Conservation (phyloP, 2,888 invertebrate species). For the Cephus pygmeus region DNA sequence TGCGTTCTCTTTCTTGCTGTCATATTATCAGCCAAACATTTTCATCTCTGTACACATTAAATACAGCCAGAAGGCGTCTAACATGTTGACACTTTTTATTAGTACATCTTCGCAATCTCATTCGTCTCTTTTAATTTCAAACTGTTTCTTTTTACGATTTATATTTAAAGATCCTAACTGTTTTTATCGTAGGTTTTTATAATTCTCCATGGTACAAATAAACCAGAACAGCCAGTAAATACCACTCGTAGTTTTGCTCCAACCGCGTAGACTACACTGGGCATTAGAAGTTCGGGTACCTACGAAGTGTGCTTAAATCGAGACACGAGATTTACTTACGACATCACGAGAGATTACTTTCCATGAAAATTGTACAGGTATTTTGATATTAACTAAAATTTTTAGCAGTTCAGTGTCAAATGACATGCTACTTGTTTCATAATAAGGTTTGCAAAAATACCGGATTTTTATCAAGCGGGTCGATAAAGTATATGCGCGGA, state of each 20-base stretch:
- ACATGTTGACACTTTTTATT: neutral
- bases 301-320: neutral
- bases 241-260: neutral
- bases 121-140: neutral
- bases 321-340: neutral
- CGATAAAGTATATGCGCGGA: neutral
- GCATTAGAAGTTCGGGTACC: neutral
- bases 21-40: conserved; percentile 14
- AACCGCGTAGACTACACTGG: neutral
- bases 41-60: neutral
- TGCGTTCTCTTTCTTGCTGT: conserved; percentile 19
- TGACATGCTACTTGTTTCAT: neutral
- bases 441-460: neutral
- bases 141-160: neutral
- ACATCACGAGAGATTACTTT: neutral
- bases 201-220: neutral
- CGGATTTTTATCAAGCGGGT: neutral
- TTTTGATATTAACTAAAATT: neutral
- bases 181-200: neutral
- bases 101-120: neutral
- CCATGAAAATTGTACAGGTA: neutral
- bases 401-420: neutral
- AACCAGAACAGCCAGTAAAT: neutral
- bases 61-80: neutral
- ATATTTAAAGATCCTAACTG: neutral